Base-by-base conservation (phyloP, 1,140 invertebrate genomes). In the Drosophila nasuta region DNA sequence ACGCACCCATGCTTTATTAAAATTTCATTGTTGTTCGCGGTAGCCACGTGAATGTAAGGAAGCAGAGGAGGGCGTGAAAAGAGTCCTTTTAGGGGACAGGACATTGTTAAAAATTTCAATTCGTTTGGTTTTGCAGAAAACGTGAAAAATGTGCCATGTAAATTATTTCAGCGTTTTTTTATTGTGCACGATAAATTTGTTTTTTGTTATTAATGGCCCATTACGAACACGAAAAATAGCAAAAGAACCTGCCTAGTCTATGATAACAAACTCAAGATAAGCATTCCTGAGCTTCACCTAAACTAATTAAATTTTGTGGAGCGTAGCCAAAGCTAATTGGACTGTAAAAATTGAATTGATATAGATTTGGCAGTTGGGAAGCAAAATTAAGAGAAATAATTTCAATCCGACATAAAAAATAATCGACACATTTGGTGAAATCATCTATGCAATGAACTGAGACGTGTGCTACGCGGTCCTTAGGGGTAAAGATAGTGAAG, bases 111-210 rank as follows among this genome's bases (percentile, higher is more conserved):
- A 88, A 83, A 87, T 88, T 82, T 80, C 80, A 88, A 70, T 75
- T 75, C 58, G 58, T 57, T 62, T 43, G 20, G 58, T 43, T 78
- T 64, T 45, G 49, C 80, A 67, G 75, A 82, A 82, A 87, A 87
- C 88, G 83, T 83, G 85, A 83, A 87, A 87, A 87, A 87, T 87
- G 83, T 83, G 69, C 79, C 80, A 87, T 87, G 82, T 88, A 87
- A 87, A 87, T 87, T 87, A 87, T 87, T 87, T 87, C 63, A 62
- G 79, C 83, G 76, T 79, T 63, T 82, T 80, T 87, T 83, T 88
- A 88, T 87, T 87, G 83, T 87, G 83, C 83, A 88, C 83, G 80
- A 87, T 87, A 87, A 88, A 87, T 87, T 87, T 87, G 82, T 87
- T 88, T 87, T 87, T 85, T 87, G 83, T 88, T 87, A 87, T 87